Evolutionary conservation across 1,140 invertebrate genomes (phyloP), one percentile per base, ranked within the genome.

Genomic region (Lerema accius): DNA sequence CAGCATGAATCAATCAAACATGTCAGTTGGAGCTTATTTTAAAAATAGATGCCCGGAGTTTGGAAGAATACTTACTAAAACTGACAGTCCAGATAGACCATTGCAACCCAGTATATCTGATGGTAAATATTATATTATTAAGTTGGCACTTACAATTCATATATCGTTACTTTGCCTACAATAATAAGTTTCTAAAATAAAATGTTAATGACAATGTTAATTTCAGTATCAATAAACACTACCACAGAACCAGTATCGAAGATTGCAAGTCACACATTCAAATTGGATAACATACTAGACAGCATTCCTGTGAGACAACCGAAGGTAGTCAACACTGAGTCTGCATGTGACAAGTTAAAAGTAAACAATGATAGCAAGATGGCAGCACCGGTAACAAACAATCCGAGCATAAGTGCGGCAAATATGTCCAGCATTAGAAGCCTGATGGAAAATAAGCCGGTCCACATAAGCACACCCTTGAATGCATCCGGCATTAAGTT

Each of bases 21-120:
- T 85, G 46, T 88, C 85, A 19, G 73, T 84, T 15, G 86, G 84
- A 51, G 60, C 80, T 4, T 90, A 90, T 64, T 90, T 90, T 48
- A 74, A 82, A 64, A 80, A 82, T 11, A 75, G 83, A 66, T 87
- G 85, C 70, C 71, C 76, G 9, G 80, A 81, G 9, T 82, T 90
- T 71, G 72, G 65, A 2, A 78, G 65, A 58, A 78, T 90, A 4
- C 70, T 90, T 16, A 43, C 37, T 0, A 76, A 82, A 32, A 78
- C 65, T 13, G 80, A 87, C 11, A 90, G 87, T 45, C 87, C 85
- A 13, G 73, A 79, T 16, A 76, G 65, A 61, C 76, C 74, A 11
- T 63, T 72, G 46, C 67, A 73, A 39, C 80, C 79, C 4, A 88
- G 77, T 46, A 78, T 86, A 46, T 69, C 75, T 49, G 80, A 84